phyloP scores from a whole-genome alignment of 2,888 invertebrate genomes.

The Formica aserva region DNA sequence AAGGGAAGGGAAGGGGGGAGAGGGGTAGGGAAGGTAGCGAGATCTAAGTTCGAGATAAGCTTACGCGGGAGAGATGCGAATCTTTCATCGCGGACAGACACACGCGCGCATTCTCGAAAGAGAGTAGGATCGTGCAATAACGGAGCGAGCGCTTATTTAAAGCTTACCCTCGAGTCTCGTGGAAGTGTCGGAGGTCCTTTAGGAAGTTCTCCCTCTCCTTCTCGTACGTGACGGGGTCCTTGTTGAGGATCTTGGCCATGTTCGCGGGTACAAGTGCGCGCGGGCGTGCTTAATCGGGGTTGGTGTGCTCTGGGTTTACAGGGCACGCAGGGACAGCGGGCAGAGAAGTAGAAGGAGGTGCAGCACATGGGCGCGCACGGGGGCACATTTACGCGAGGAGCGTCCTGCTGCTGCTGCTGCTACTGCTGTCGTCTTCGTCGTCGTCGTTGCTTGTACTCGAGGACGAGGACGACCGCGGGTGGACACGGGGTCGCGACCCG shows the following conservation, averaged over 20 bases:
- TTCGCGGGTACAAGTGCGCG: conserved; percentile 79
- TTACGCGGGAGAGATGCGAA: background rate
- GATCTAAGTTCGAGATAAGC: conserved; percentile 21
- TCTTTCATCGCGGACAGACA: background rate
- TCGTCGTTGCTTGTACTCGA: too few species aligned
- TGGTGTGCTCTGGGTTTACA: conserved; percentile 75
- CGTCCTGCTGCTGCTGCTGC: conserved; percentile 59
- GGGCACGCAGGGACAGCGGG: conserved; percentile 70
- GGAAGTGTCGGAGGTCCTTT: conserved; percentile 95
- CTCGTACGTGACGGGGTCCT: conserved; percentile 91
- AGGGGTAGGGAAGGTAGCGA: background rate
- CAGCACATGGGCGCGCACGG: conserved; percentile 76
- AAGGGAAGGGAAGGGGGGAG: background rate
- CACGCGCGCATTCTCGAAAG: too few species aligned
- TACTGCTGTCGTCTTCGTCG: too few species aligned
- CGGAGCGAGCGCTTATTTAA: conserved; percentile 23
- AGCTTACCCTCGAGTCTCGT: conserved; percentile 96
- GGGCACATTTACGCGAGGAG: conserved; percentile 76
- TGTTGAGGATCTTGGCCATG: conserved; percentile 89
- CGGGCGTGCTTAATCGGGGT: conserved; percentile 73
- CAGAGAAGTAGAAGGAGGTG: conserved; percentile 66
- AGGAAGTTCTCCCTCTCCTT: conserved; percentile 93
- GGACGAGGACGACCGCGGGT: too few species aligned
- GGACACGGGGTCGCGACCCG: too few species aligned
- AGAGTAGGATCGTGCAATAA: too few species aligned